Evolutionary conservation across 2,797 vertebrate species (phyloP), one percentile per base, ranked within the genome.

Genomic region (Acanthiza pusilla): DNA sequence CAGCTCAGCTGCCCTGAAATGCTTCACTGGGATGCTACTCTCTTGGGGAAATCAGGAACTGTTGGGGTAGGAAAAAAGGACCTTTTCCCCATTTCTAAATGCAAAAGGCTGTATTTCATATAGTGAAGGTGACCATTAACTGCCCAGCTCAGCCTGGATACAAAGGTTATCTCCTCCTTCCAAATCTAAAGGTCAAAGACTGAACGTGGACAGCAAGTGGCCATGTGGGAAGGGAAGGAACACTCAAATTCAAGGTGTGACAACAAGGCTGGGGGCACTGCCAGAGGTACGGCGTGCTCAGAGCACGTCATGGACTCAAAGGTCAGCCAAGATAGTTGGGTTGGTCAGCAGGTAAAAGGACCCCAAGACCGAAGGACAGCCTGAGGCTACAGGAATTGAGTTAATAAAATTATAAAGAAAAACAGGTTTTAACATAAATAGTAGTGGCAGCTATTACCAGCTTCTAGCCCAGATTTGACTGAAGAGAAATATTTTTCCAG

Each of bases 101-200:
- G 51, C 16, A 85, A 88, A 54, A 36, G 23, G 20, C 8, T 42
- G 17, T 14, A 30, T 70, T 89, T 87, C 61, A 53, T 23, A 66
- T 0, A 30, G 25, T 6, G 13, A 47, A n/a, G 62, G 65, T 38
- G 48, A 78, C 11, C 10, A 55, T 10, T 30, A 68, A 85, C 27
- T 3, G 7, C n/a, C 40, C 76, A 66, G 40, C 47, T 5, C 5
- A 63, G n/a, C 29, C 63, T 30, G 6, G 29, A 68, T 13, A 48
- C 81, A 77, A 77, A 85, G 80, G 63, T 67, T 54, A 29, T 29
- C 70, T 54, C 70, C 36, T 50, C 36, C 70, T 81, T 58, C 70
- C 26, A 63, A 70, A 95, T 72, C 54, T 81, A 95, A 93, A 94
- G 87, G 91, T 95, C 91, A 93, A 38, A 78, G 30, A 25, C 36